Percentiles rank a stretch among this genome's conserved stretches.
These are phyloP conservation scores for Drosophila parthenogenetica DNA, from an alignment of 2,888 invertebrate genomes.

Conservation along the genomic window DNA sequence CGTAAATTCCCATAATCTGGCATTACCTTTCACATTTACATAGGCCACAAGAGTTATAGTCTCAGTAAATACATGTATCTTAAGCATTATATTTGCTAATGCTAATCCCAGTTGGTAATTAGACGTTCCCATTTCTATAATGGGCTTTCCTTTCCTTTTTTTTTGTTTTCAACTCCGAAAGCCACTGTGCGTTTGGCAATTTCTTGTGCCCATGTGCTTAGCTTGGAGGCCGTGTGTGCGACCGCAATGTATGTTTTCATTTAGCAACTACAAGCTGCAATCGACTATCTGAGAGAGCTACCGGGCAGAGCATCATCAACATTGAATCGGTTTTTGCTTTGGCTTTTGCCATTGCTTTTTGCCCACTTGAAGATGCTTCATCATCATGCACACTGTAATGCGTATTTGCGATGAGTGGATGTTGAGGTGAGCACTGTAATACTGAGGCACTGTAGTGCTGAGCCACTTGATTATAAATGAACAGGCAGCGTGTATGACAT, in stretches of 20 bases:
- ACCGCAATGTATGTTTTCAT: constrained; percentile 77
- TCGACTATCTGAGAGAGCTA: constrained; percentile 49
- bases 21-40: constrained; percentile 50
- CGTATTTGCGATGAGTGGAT: constrained; percentile 40
- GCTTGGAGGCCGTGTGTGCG: constrained; percentile 28
- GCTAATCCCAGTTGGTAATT: constrained; percentile 50
- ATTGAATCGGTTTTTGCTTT: constrained; percentile 33
- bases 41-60: constrained; percentile 22
- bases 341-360: constrained; percentile 29
- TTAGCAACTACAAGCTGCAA: constrained; percentile 76
- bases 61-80: constrained; percentile 24
- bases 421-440: constrained; percentile 8
- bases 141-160: constrained; percentile 27
- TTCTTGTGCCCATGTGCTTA: constrained; percentile 38
- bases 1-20: constrained; percentile 9
- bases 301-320: constrained; percentile 52
- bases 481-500: constrained; percentile 73
- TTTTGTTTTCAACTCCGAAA: background rate
- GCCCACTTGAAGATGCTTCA: constrained; percentile 73
- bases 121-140: constrained; percentile 45
- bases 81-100: constrained; percentile 35
- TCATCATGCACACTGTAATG: constrained; percentile 73
- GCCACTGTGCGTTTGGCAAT: constrained; percentile 57
- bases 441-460: background rate
- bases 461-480: constrained; percentile 75